Base-by-base conservation (phyloP, 2,113 vertebrate species). In the Butorides virescens region DNA sequence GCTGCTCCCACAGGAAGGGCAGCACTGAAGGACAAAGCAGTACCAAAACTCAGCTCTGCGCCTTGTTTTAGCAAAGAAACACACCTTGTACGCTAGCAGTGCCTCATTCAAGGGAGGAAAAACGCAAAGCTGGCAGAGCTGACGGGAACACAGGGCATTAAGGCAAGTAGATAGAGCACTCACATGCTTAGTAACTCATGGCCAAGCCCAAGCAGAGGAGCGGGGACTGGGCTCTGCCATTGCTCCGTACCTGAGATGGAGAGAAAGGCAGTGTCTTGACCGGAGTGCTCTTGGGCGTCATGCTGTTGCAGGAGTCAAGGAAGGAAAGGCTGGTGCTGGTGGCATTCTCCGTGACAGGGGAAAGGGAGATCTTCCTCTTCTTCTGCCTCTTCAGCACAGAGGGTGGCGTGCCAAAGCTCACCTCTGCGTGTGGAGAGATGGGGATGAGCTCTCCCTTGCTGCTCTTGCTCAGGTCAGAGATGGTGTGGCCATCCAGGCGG, bases 231-330 rank as follows among this genome's bases (percentile, higher is more conserved):
- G 26, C 56, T 44, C n/a, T 23, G 5, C 32, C 63, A 36, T 3
- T 17, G 23, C 53, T 63, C 90, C 46, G 5, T 97, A 99, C 99
- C 98, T 99, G 99, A 71, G 99, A 99, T 13, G 99, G 99, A 32
- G 99, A 99, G 96, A 99, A 99, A 34, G 99, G 99, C 95, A 99
- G 95, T 6, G 98, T 97, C 97, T 99, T 99, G 63, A 99, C 99
- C 0, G 99, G 99, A 1, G 99, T 99, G 97, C 98, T 99, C 95
- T 99, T 99, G 22, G 99, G 99, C 0, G 99, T 99, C 98, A 99
- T 99, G 93, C 99, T 98, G 87, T 98, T 98, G 93, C 97, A 98
- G 72, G 97, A 98, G 91, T 99, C 99, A 27, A 98, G 97, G 94
- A 97, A 95, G 14, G 99, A 99, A 3, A 98, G 78, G 81, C 81